Evolutionary conservation across 1,140 invertebrate genomes (phyloP).

Genomic region (Trachymyrmex cornetzi): DNA sequence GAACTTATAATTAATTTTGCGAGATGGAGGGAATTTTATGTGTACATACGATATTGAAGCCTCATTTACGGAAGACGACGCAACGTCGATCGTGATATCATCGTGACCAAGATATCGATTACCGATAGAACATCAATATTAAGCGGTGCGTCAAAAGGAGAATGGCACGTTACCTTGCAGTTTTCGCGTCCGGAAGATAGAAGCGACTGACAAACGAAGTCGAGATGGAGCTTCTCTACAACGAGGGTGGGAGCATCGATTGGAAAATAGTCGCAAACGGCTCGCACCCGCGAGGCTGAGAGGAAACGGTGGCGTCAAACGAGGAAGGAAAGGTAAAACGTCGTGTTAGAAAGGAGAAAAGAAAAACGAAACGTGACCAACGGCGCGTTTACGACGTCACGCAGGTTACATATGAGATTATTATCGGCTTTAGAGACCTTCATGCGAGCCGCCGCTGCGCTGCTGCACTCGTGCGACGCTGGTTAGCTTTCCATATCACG

Average conservation of each 20-base stretch:
- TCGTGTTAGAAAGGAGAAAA: constrained; percentile 17
- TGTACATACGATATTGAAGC: constrained; percentile 49
- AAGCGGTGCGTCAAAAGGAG: background rate
- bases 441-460: constrained; percentile 44
- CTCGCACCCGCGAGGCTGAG: background rate
- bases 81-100: constrained; percentile 47
- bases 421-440: constrained; percentile 68
- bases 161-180: constrained; percentile 72
- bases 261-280: constrained; percentile 9
- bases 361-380: constrained; percentile 55
- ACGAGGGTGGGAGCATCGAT: constrained; percentile 3
- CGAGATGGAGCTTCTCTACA: constrained; percentile 24
- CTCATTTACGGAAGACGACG: constrained; percentile 27
- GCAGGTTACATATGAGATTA: constrained; percentile 84
- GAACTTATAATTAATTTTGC: constrained; percentile 24
- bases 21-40: background rate
- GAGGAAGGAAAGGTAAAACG: constrained; percentile 13
- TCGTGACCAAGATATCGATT: constrained; percentile 59
- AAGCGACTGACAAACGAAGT: constrained; percentile 59
- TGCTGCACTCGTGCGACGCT: constrained; percentile 62
- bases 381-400: constrained; percentile 73
- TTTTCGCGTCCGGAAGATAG: constrained; percentile 83
- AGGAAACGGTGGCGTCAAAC: constrained; percentile 1
- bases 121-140: constrained; percentile 8
- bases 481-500: constrained; percentile 72